Base-by-base conservation (phyloP, 1,140 invertebrate genomes). In the Plectrocnemia conspersa region DNA sequence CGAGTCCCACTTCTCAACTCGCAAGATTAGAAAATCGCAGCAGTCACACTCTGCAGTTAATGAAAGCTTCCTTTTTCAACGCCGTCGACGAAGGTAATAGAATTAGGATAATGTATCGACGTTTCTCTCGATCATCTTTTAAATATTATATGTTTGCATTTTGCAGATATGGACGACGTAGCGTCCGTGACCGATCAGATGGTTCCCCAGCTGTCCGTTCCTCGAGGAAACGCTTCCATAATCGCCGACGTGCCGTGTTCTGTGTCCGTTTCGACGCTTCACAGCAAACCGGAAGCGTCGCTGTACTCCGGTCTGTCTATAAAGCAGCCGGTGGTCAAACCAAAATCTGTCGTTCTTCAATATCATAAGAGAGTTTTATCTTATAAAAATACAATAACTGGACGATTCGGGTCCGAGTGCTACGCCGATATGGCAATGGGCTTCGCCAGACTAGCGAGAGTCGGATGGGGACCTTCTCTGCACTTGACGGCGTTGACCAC, bases 31-130 rank as follows among this genome's bases (percentile, higher is more conserved):
- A 75, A 35, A 54, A 68, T 18, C 54, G 69, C 0, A 66, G 65
- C 19, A 70, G 66, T 23, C 71, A 73, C 33, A 68, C 62, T 36
- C 75, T 92, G 19, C 89, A 93, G 64, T 71, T 90, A 4, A 91
- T 92, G 89, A 93, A 93, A 67, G 88, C 88, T 0, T 90, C 86
- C 1, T 82, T 93, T 63, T 75, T 74, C 47, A 67, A 70, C n/a
- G 44, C 38, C 6, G 11, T 29, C 22, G 42, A 57, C 15, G 24
- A 56, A 41, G 42, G 38, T 48, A 7, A 19, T 24, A 7, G 9
- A 18, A 10, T 18, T 7, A 9, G 22, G 6, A 13, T 47, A n/a
- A 47, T 54, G 18, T n/a, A n/a, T n/a, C n/a, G n/a, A n/a, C n/a
- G n/a, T n/a, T n/a, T n/a, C n/a, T n/a, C n/a, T n/a, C n/a, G n/a